Percentiles rank a stretch among this genome's conserved stretches.
These are phyloP conservation scores for Origma solitaria DNA, from an alignment of 2,113 vertebrate genomes.

Conservation along the genomic window DNA sequence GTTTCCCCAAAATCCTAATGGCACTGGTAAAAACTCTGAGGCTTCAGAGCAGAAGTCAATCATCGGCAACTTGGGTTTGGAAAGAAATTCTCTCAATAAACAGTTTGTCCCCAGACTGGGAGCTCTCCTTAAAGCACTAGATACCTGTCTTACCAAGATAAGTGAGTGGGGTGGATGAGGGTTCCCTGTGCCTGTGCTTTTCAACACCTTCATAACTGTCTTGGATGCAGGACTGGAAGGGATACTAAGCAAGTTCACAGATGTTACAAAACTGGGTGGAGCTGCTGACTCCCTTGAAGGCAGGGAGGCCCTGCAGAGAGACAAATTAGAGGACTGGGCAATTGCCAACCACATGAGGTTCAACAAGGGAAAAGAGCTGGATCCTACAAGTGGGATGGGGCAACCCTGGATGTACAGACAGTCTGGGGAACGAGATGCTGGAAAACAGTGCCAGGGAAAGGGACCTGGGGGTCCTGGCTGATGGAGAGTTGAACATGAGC, in stretches of 20 bases:
- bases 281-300: neutral
- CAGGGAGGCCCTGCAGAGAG: fast-evolving
- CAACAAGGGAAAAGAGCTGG: neutral
- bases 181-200: neutral
- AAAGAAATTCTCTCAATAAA: neutral
- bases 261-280: neutral
- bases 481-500: fast-evolving
- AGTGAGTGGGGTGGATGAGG: neutral
- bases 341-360: neutral
- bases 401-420: neutral
- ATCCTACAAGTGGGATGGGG: neutral
- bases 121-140: neutral
- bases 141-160: neutral
- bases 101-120: neutral
- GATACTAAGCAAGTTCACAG: neutral
- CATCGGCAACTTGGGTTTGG: neutral
- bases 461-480: neutral
- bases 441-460: neutral
- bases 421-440: neutral
- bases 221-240: neutral
- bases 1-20: neutral
- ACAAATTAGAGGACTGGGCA: neutral
- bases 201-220: neutral
- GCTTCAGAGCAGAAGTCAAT: neutral
- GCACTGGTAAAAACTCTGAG: neutral